Evolutionary conservation across 2,797 vertebrate species (phyloP).

Genomic region (Miichthys miiuy): DNA sequence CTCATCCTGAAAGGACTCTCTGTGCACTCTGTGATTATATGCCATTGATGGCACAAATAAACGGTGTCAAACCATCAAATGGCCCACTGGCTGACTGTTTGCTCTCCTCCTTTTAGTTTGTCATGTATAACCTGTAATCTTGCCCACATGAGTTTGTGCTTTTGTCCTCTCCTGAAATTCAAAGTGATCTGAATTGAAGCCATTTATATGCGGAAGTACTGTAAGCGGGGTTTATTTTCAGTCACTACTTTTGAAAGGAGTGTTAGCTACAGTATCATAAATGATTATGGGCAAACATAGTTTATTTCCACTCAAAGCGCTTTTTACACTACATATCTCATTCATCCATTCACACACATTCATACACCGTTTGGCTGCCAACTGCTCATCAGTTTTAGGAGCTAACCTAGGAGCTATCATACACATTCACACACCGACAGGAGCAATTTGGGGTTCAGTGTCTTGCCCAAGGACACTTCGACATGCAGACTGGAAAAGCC

Average conservation of each 20-base stretch:
- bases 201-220: background rate
- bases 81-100: conserved; percentile 14
- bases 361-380: too few species aligned
- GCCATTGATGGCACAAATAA: conserved; percentile 55
- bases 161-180: conserved; percentile 9
- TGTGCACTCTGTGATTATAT: conserved; percentile 53
- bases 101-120: conserved; percentile 24
- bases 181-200: conserved; percentile 3
- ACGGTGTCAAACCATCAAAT: conserved; percentile 52
- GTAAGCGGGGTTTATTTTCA: background rate
- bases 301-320: background rate
- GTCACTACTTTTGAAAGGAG: background rate
- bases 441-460: too few species aligned
- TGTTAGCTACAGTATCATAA: background rate
- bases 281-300: background rate
- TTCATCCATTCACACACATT: too few species aligned
- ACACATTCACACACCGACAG: too few species aligned
- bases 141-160: background rate
- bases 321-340: too few species aligned
- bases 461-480: too few species aligned
- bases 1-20: conserved; percentile 35
- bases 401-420: too few species aligned
- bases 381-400: too few species aligned
- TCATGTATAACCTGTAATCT: conserved; percentile 38
- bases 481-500: too few species aligned